phyloP scores from a whole-genome alignment of 2,113 vertebrate genomes.

The Crypturellus undulatus region DNA sequence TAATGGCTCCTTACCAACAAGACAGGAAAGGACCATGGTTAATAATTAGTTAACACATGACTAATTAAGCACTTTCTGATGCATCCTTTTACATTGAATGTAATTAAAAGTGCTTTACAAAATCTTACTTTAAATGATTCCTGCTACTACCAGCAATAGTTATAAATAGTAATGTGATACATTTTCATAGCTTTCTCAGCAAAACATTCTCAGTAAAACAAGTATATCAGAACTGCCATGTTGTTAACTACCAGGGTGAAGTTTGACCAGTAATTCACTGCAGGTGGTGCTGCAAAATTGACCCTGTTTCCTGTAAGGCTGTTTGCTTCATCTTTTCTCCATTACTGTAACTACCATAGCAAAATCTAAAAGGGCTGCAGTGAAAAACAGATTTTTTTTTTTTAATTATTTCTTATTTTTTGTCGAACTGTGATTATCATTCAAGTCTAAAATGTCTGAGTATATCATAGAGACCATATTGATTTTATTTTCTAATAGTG shows the following conservation, averaged over 20 bases:
- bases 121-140: constrained; percentile 24
- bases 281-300: rapidly evolving
- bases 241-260: background rate
- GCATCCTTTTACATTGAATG: background rate
- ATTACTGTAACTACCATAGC: background rate
- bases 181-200: background rate
- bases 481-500: background rate
- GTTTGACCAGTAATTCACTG: rapidly evolving
- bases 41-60: constrained; percentile 51
- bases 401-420: background rate
- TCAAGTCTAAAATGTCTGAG: background rate
- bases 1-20: constrained; percentile 34
- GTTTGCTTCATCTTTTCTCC: background rate
- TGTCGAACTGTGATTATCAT: background rate
- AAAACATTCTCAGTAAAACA: constrained; percentile 36
- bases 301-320: background rate
- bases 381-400: background rate
- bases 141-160: constrained; percentile 10
- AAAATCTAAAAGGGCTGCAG: constrained; percentile 20
- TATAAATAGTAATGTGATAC: constrained; percentile 26
- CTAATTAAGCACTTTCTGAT: constrained; percentile 65
- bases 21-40: constrained; percentile 39
- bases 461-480: background rate
- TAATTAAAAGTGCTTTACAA: constrained; percentile 22
- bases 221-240: background rate